These are phyloP conservation scores for Salvelinus fontinalis DNA, from an alignment of 2,113 vertebrate genomes.

Conservation along the genomic window DNA sequence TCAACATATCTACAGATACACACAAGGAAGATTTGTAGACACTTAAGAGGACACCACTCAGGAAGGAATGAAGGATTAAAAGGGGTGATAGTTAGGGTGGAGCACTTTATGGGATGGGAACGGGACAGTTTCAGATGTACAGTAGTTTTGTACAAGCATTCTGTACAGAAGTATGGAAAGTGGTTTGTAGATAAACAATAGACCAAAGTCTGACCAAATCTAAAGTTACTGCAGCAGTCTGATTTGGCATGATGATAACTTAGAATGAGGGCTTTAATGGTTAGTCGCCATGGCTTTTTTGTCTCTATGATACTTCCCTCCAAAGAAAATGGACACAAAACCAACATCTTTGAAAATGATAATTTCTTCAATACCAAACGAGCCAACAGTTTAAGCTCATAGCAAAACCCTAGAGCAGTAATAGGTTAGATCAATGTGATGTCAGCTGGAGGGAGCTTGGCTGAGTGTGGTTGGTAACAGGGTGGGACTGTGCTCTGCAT, in stretches of 20 bases:
- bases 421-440: neutral
- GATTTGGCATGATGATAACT: constrained; percentile 41
- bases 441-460: no score
- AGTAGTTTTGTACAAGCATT: neutral
- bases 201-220: no score
- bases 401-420: neutral
- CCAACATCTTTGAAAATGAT: constrained; percentile 47
- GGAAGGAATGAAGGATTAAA: neutral
- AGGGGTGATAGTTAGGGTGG: neutral
- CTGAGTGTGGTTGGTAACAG: no score
- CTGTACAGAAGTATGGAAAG: neutral
- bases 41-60: neutral
- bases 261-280: constrained; percentile 66
- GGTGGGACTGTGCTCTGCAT: no score
- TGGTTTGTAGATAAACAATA: neutral
- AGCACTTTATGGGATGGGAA: neutral
- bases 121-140: neutral
- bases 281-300: constrained; percentile 67
- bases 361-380: constrained; percentile 41
- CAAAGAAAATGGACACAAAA: constrained; percentile 64
- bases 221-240: neutral
- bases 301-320: constrained; percentile 62
- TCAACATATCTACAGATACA: constrained; percentile 11
- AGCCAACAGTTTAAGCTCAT: neutral
- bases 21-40: constrained; percentile 31